A percentile compares a stretch with the other conserved stretches of the same genome.
Evolutionary conservation across 1,140 invertebrate genomes (phyloP).

Genomic region (Paraescarpia echinospica): DNA sequence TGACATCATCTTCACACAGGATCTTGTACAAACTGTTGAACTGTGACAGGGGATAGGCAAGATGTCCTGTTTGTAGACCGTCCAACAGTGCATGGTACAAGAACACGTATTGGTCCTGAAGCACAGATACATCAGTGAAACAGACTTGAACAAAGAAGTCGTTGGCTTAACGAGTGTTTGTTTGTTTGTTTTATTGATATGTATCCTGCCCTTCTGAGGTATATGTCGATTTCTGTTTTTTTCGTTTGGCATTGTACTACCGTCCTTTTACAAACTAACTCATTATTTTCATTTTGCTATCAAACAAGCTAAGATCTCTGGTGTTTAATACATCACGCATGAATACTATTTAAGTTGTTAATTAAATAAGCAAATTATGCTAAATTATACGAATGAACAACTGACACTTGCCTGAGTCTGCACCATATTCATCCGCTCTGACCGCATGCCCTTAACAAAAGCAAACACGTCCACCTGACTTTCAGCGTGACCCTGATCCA

Average conservation of each 20-base stretch:
- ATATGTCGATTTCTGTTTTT: too few species aligned
- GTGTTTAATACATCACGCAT: too few species aligned
- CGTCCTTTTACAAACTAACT: too few species aligned
- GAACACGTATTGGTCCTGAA: conserved; percentile 95
- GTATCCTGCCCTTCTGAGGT: too few species aligned
- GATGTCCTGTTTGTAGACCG: conserved; percentile 80
- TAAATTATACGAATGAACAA: background rate
- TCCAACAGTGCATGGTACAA: conserved; percentile 72
- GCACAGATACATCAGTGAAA: background rate
- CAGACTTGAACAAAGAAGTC: too few species aligned
- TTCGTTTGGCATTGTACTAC: too few species aligned
- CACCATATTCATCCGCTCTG: conserved; percentile 57
- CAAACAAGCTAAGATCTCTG: too few species aligned
- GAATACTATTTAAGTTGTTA: too few species aligned
- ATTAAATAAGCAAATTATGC: background rate
- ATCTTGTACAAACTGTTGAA: conserved; percentile 79
- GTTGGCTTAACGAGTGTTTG: too few species aligned
- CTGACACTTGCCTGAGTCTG: conserved; percentile 54
- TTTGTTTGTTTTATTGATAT: too few species aligned
- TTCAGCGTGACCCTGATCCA: conserved; percentile 46
- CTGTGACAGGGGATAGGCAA: conserved; percentile 72
- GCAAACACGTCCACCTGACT: conserved; percentile 53
- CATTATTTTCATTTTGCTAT: background rate
- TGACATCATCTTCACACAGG: conserved; percentile 15
- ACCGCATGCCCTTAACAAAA: conserved; percentile 53